These are phyloP conservation scores for Sitta carolinensis DNA, from an alignment of 2,797 vertebrate genomes.

Conservation along the genomic window DNA sequence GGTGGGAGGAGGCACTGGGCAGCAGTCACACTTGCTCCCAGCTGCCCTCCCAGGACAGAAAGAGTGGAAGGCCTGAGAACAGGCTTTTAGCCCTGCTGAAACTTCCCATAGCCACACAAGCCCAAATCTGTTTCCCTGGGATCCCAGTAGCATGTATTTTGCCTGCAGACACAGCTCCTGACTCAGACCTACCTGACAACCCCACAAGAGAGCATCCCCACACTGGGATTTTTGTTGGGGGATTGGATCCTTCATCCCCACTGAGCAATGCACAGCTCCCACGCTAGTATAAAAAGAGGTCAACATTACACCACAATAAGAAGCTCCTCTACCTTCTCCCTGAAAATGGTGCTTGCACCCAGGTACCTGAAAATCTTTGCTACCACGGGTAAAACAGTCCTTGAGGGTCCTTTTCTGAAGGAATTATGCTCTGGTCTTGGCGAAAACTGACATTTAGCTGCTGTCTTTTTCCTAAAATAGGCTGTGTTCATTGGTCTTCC, in stretches of 20 bases:
- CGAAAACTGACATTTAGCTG: not conserved
- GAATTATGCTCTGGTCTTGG: not conserved
- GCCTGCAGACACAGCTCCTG: not conserved
- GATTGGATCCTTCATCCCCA: not conserved
- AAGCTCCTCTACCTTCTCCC: not conserved
- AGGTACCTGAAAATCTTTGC: not conserved
- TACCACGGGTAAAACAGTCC: not conserved
- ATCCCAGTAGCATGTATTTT: not conserved
- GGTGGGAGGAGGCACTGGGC: not conserved
- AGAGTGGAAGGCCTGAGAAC: not conserved
- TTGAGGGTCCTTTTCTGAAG: not conserved
- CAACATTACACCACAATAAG: accelerated
- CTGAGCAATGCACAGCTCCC: not conserved
- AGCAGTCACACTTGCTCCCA: accelerated
- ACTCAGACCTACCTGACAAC: not conserved
- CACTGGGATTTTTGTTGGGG: not conserved
- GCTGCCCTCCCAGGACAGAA: accelerated
- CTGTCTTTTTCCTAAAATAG: not conserved
- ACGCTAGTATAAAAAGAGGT: accelerated
- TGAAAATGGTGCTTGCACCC: accelerated
- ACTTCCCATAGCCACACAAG: not conserved
- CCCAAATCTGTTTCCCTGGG: not conserved
- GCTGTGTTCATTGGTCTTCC: not conserved
- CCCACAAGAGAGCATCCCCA: accelerated
- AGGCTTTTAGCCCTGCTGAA: not conserved